Conservation (phyloP, 1,140 invertebrate species). For the Diorhabda sublineata region DNA sequence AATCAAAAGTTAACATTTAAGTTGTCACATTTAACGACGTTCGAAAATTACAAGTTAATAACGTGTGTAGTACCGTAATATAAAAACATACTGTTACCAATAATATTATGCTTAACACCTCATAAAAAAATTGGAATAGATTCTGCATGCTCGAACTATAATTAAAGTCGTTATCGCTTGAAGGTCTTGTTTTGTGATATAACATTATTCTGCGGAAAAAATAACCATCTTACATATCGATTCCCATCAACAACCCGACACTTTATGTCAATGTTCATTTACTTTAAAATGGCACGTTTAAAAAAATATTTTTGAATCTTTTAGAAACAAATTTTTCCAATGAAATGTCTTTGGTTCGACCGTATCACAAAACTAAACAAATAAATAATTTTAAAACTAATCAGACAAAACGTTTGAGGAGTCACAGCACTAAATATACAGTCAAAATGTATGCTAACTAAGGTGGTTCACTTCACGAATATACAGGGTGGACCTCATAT, state of each 20-base stretch:
- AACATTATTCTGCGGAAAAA: not conserved
- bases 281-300: constrained; percentile 40
- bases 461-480: not conserved
- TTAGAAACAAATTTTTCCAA: constrained; percentile 31
- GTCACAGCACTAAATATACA: constrained; percentile 47
- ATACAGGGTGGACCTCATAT: no score
- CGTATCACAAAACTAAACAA: constrained; percentile 43
- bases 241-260: constrained; percentile 16
- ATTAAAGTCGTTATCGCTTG: no score
- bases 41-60: no score
- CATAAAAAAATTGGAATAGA: no score
- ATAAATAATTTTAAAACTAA: constrained; percentile 43
- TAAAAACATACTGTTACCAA: no score
- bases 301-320: constrained; percentile 39
- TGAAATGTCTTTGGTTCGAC: constrained; percentile 44
- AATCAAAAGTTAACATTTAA: no score
- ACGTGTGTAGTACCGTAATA: no score
- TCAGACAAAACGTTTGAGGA: constrained; percentile 41
- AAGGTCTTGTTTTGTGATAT: no score
- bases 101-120: no score
- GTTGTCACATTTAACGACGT: no score
- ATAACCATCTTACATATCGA: not conserved
- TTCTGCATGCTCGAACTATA: no score
- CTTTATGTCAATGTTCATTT: constrained; percentile 17
- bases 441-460: constrained; percentile 39